Base-by-base conservation (phyloP, 2,888 invertebrate genomes). In the Heliconius charithonia region DNA sequence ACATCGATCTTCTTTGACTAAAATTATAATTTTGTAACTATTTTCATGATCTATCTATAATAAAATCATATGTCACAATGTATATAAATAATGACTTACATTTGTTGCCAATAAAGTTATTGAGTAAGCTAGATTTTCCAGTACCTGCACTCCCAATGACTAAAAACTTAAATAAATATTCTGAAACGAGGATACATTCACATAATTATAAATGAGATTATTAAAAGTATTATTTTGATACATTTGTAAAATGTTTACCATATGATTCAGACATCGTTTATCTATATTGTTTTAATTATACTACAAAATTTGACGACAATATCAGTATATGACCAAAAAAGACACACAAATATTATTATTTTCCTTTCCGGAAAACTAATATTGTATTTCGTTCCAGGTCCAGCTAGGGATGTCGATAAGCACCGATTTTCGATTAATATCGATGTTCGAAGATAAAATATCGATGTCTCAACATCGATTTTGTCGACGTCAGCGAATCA, bases 91-190 rank as follows among this genome's bases (percentile, higher is more conserved):
- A 25, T 29, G 84, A 96, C 97, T 96, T 95, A 97, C 97, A 98
- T 96, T 97, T 97, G 86, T 96, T 97, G 91, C 97, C 97, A 86
- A 97, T 97, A 87, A 98, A 98, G 90, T 97, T 97, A 91, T 97
- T 97, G 65, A 98, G 94, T 62, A 98, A 95, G 87, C 97, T 97
- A 75, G 97, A 97, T 91, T 98, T 98, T 82, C 98, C 97, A 83
- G 97, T 96, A 73, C 97, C 97, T 83, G 97, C 97, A 94, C 97
- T 97, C 81, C 98, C 98, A 89, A 98, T 98, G 51, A 98, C 97
- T 83, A 98, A 93, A 90, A 98, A 98, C 95, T 98, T 98, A 92
- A 98, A 97, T 82, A 98, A 95, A 88, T 97, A 98, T 95, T 98
- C 98, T 97, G 93, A 77, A 96, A 95, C 29, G 73, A 37, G 27